phyloP scores from a whole-genome alignment of 2,888 invertebrate species.

The Sarcophaga subvicina region DNA sequence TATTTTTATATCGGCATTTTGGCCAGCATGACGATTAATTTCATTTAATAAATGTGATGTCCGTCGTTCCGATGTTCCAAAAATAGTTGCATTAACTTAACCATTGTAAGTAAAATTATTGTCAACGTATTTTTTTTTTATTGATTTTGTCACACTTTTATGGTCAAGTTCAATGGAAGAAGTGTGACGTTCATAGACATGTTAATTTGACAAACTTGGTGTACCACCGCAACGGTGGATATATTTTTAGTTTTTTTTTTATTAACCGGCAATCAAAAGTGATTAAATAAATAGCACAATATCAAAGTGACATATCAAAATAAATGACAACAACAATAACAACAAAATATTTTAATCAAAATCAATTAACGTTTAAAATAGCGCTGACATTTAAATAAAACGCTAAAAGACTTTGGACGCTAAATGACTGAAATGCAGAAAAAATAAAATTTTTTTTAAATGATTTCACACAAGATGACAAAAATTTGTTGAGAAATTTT shows the following conservation, averaged over 20 bases:
- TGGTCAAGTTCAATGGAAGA: constrained; percentile 9
- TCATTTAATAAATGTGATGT: neutral
- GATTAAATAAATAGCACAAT: neutral
- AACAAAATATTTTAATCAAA: constrained; percentile 36
- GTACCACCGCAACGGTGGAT: too few relatives aligned
- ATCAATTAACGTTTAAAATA: constrained; percentile 32
- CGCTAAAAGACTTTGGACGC: too few relatives aligned
- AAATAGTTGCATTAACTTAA: constrained; percentile 20
- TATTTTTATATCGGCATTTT: neutral
- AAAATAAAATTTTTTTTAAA: too few relatives aligned
- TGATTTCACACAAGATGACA: too few relatives aligned
- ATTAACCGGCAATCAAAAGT: neutral
- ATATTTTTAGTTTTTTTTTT: constrained; percentile 30
- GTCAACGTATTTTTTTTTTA: constrained; percentile 20
- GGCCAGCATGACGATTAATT: constrained; percentile 10
- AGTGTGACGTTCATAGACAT: constrained; percentile 48
- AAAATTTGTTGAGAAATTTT: too few relatives aligned
- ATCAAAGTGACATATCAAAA: constrained; percentile 16
- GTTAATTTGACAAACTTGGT: constrained; percentile 50
- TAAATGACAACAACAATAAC: neutral
- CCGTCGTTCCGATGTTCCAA: neutral
- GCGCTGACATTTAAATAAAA: constrained; percentile 11
- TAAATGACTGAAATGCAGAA: too few relatives aligned
- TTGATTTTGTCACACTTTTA: constrained; percentile 19
- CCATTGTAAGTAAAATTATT: constrained; percentile 4